Evolutionary conservation across 2,797 vertebrate species (phyloP), one percentile per base, ranked within the genome.

Genomic region (Anomalospiza imberbis): DNA sequence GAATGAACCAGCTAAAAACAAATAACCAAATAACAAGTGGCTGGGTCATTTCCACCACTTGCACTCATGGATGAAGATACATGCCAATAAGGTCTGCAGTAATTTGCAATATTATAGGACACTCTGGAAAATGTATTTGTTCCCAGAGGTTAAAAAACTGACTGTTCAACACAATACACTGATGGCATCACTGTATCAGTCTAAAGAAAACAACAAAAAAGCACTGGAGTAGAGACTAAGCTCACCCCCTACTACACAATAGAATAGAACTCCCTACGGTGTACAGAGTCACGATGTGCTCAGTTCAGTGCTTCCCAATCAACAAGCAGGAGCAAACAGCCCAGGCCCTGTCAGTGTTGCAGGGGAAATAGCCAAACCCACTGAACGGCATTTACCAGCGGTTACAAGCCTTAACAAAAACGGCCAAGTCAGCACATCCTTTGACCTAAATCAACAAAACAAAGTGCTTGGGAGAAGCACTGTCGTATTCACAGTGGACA

Each of bases 371-470:
- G 85, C 85, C 76, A 90, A 94, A 65, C 68, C 13, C 32, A 2
- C 62, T 72, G 75, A 78, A 57, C 0, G 0, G 63, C 72, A 75
- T 88, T 91, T 47, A 88, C 78, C 73, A 54, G 85, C 1, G 2
- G 57, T 88, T 95, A 42, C 29, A 83, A 74, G 45, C 76, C 85
- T 50, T 42, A 45, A 66, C 38, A 61, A 73, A 85, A 96, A 81
- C 0, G 0, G 93, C 38, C 26, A 17, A 95, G 82, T 97, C 94
- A 97, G 95, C 94, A 94, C 24, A 85, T 95, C 61, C 32, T 75
- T 94, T 76, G 86, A 95, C 95, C 92, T 95, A 89, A 89, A 97
- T 93, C 90, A 91, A 91, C 6, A 81, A 88, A 96, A 91, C 53
- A 34, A 93, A 95, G 91, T 74, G 42, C 42, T 36, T 65, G 75